These are phyloP conservation scores for Pissodes strobi DNA, from an alignment of 1,140 invertebrate genomes.

Conservation along the genomic window DNA sequence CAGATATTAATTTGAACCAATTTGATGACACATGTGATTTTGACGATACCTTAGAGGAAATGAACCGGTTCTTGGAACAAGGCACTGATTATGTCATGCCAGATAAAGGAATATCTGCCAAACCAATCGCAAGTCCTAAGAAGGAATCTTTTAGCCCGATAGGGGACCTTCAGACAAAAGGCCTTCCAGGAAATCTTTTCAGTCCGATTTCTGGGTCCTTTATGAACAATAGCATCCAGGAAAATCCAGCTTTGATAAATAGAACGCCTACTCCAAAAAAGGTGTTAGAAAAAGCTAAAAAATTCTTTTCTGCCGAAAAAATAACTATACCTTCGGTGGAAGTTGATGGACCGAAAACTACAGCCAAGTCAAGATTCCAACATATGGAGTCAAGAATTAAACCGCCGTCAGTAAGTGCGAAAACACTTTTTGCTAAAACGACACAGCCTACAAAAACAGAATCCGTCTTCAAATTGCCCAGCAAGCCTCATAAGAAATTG, in stretches of 20 bases:
- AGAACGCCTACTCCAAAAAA: neutral
- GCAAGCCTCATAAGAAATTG: too few species aligned
- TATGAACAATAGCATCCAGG: neutral
- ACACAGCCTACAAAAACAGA: too few species aligned
- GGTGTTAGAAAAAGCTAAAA: neutral
- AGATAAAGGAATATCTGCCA: neutral
- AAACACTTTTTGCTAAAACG: neutral
- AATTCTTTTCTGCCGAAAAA: neutral
- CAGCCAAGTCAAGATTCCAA: neutral
- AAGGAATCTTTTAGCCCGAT: too few species aligned
- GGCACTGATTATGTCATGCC: neutral
- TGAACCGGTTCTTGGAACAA: neutral
- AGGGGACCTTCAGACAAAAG: neutral
- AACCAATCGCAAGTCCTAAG: too few species aligned
- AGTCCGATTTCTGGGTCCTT: neutral
- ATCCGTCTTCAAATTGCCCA: too few species aligned
- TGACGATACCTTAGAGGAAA: slow-evolving; percentile 1
- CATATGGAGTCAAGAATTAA: neutral
- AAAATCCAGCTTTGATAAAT: neutral
- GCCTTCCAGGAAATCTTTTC: neutral
- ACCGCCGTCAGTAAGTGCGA: slow-evolving; percentile 1
- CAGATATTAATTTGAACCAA: neutral
- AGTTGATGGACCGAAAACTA: neutral
- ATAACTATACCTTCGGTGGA: neutral
- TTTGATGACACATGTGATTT: neutral